Conservation (phyloP, 2,888 invertebrate species). For the Melipona beecheii region DNA sequence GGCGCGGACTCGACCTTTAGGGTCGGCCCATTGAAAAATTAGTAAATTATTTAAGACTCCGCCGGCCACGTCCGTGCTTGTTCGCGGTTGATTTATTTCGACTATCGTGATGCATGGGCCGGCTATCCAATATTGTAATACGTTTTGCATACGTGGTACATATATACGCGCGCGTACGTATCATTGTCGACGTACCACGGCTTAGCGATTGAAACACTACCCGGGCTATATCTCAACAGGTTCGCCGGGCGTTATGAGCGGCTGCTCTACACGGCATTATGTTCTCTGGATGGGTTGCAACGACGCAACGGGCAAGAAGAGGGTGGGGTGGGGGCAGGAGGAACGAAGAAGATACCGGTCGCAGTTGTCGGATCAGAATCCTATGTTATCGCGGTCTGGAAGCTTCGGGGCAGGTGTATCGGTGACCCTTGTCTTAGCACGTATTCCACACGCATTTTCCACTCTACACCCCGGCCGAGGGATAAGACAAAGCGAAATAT, state of each 20-base stretch:
- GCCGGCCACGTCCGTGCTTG: conserved; percentile 77
- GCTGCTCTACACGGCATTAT: conserved; percentile 81
- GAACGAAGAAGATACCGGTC: conserved; percentile 63
- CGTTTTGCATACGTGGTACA: conserved; percentile 75
- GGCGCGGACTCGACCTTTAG: conserved; percentile 68
- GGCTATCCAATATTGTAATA: conserved; percentile 83
- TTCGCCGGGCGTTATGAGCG: conserved; percentile 82
- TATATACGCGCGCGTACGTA: conserved; percentile 62
- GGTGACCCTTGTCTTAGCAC: conserved; percentile 62
- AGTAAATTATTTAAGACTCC: conserved; percentile 72
- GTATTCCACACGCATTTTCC: conserved; percentile 57
- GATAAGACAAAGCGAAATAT: conserved; percentile 43
- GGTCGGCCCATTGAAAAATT: conserved; percentile 70
- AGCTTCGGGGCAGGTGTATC: conserved; percentile 74
- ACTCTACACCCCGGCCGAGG: conserved; percentile 34
- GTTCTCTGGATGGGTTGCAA: conserved; percentile 66
- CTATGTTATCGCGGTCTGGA: conserved; percentile 80
- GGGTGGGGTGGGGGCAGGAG: neutral
- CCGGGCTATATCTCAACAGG: conserved; percentile 83
- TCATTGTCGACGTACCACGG: conserved; percentile 77
- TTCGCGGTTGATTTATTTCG: conserved; percentile 82
- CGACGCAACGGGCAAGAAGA: neutral
- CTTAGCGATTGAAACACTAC: conserved; percentile 82
- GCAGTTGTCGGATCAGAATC: conserved; percentile 79
- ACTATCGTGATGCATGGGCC: conserved; percentile 82